A percentile compares a stretch with the other conserved stretches of the same genome.
Evolutionary conservation across 37 sponge, comb jelly and placozoan species (phyloP).

Genomic region (Bolinopsis microptera): DNA sequence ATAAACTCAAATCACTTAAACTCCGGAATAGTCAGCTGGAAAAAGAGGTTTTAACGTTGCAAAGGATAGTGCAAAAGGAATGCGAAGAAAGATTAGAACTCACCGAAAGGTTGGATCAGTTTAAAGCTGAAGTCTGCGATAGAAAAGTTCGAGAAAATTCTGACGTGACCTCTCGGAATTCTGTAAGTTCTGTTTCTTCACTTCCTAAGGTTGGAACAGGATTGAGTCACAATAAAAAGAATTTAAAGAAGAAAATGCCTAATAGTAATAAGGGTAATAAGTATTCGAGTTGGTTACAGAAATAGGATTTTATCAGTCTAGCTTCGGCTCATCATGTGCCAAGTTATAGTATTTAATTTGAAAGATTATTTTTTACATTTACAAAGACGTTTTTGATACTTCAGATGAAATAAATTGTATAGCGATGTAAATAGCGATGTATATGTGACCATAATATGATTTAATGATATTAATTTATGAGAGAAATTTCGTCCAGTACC

Average conservation of each 20-base stretch:
- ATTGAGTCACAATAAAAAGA: not conserved
- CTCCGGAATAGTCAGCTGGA: not conserved
- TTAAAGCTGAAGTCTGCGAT: not conserved
- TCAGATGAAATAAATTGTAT: too few species aligned
- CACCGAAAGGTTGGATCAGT: not conserved
- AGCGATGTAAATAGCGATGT: not conserved
- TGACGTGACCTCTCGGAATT: not conserved
- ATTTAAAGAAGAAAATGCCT: not conserved
- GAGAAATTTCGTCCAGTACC: not conserved
- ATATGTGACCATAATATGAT: constrained; percentile 3
- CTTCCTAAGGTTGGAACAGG: not conserved
- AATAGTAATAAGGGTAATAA: not conserved
- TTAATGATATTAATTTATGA: not conserved
- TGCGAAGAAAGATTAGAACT: constrained; percentile 24
- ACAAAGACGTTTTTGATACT: not conserved
- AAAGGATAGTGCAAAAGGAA: constrained; percentile 19
- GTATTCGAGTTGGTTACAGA: not conserved
- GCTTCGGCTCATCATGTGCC: too few species aligned
- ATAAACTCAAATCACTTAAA: not conserved
- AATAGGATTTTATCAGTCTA: not conserved
- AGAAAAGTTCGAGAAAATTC: not conserved
- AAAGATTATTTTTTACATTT: not conserved
- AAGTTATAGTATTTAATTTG: not conserved
- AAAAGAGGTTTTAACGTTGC: not conserved
- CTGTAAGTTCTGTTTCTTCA: not conserved